Percentiles rank a stretch among this genome's conserved stretches.
Conservation (phyloP, 1,140 invertebrate genomes). For the Microplitis mediator region DNA sequence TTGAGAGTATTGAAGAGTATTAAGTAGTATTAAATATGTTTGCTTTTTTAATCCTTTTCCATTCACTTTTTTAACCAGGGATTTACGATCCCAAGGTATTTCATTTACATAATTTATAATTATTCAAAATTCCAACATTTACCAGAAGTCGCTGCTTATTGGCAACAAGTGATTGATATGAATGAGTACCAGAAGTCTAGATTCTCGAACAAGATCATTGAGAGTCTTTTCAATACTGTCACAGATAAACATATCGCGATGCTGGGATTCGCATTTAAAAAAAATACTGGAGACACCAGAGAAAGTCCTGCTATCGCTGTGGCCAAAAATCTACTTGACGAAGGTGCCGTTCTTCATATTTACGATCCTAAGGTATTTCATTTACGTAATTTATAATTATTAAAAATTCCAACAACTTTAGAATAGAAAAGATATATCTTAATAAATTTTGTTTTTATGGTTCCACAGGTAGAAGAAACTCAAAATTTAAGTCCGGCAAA, state of each 20-base stretch:
- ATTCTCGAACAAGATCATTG: slow-evolving; percentile 92
- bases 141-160: slow-evolving; percentile 95
- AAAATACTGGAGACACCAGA: slow-evolving; percentile 97
- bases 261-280: slow-evolving; percentile 98
- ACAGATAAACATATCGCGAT: slow-evolving; percentile 94
- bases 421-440: too few relatives aligned
- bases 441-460: neutral
- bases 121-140: too few relatives aligned
- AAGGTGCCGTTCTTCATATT: slow-evolving; percentile 92
- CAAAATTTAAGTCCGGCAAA: too few relatives aligned
- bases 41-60: too few relatives aligned
- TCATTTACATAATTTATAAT: too few relatives aligned
- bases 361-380: slow-evolving; percentile 96
- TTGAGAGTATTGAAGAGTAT: too few relatives aligned
- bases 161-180: slow-evolving; percentile 97
- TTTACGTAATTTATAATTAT: neutral
- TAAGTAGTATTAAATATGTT: too few relatives aligned
- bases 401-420: too few relatives aligned
- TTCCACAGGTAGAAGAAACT: slow-evolving; percentile 71
- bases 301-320: slow-evolving; percentile 97
- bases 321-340: slow-evolving; percentile 89
- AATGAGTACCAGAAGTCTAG: slow-evolving; percentile 96
- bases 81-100: too few relatives aligned
- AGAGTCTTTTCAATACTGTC: slow-evolving; percentile 95
- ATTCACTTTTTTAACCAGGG: too few relatives aligned